Conservation (phyloP, 1,140 invertebrate genomes). For the Triops longicaudatus region DNA sequence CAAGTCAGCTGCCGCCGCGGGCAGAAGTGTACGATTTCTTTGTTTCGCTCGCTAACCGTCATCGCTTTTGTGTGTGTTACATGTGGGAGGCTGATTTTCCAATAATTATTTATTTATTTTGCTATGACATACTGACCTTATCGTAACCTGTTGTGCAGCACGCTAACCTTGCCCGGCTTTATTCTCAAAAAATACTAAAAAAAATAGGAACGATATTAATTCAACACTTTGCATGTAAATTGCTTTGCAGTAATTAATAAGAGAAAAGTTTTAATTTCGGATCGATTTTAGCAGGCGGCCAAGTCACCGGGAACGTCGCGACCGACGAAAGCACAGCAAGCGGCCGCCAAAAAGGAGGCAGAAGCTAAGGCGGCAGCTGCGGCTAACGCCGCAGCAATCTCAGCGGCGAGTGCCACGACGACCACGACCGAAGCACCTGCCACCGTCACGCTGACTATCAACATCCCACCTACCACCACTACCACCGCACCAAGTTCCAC, state of each 20-base stretch:
- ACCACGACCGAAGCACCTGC: slow-evolving; percentile 27
- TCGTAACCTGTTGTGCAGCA: neutral
- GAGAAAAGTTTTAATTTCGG: too few species aligned
- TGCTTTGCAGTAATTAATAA: too few species aligned
- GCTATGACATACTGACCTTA: too few species aligned
- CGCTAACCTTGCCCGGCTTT: neutral
- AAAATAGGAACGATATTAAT: neutral
- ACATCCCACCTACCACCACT: slow-evolving; percentile 27
- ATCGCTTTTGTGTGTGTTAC: neutral
- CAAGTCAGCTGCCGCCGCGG: slow-evolving; percentile 3
- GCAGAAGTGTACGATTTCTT: slow-evolving; percentile 18
- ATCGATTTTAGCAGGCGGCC: neutral
- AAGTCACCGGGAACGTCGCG: slow-evolving; percentile 26
- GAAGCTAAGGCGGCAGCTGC: slow-evolving; percentile 27
- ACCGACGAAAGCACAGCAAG: slow-evolving; percentile 25
- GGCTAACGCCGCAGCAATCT: slow-evolving; percentile 28
- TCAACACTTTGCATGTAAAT: too few species aligned
- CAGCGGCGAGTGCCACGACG: slow-evolving; percentile 31
- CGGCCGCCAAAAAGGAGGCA: slow-evolving; percentile 25
- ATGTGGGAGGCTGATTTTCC: too few species aligned
- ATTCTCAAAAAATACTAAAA: neutral
- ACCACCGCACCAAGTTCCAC: slow-evolving; percentile 19
- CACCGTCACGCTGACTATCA: slow-evolving; percentile 27
- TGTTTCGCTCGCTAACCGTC: neutral
- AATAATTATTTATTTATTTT: too few species aligned